Conservation (phyloP, 2,797 vertebrate species). For the Esox lucius region DNA sequence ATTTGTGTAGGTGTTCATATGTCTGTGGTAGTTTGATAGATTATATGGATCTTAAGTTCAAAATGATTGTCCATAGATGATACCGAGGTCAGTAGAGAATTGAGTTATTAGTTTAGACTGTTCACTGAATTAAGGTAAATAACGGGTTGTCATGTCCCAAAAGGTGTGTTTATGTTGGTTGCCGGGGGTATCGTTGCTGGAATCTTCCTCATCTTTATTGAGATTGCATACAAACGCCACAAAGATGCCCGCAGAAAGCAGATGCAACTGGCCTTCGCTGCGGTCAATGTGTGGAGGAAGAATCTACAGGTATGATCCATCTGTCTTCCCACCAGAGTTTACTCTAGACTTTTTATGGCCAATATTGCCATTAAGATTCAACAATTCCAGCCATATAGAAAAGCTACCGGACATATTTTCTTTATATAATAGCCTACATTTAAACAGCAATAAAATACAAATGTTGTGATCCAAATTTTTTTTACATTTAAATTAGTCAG, state of each 20-base stretch:
- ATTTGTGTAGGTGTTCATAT: not conserved
- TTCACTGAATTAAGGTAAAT: not conserved
- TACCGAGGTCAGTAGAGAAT: not conserved
- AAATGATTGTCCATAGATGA: not conserved
- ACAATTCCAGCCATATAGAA: no score
- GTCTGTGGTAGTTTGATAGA: not conserved
- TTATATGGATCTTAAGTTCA: not conserved
- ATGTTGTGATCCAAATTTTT: no score
- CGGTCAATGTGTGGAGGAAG: constrained; percentile 97
- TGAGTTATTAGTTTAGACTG: not conserved
- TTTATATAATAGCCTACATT: no score
- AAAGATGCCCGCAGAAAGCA: constrained; percentile 98
- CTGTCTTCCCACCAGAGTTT: not conserved
- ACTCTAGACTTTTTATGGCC: no score
- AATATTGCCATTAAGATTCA: no score
- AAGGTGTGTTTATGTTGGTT: constrained; percentile 98
- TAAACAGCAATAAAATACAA: no score
- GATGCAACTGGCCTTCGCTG: constrained; percentile 98
- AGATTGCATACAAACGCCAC: constrained; percentile 97
- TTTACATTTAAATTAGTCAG: no score
- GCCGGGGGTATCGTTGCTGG: constrained; percentile 96
- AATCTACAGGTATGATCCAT: constrained; percentile 88
- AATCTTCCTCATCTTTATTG: constrained; percentile 98
- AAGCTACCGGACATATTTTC: no score
- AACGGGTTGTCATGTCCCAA: not conserved